A percentile compares a stretch with the other conserved stretches of the same genome.
Conservation (phyloP, 1,140 invertebrate genomes). For the Microplitis demolitor region DNA sequence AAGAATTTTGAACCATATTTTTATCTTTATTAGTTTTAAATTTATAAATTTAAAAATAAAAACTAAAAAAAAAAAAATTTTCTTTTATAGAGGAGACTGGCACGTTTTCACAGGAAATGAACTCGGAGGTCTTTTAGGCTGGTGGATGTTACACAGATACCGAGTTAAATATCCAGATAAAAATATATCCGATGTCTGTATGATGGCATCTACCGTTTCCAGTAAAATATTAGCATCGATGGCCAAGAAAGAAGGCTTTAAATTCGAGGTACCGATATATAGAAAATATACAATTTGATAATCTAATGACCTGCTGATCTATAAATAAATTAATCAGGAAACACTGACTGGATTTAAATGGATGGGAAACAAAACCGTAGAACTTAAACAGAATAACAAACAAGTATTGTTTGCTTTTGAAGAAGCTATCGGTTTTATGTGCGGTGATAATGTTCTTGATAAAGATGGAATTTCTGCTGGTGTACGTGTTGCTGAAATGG, state of each 20-base stretch:
- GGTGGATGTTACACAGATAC: constrained; percentile 82
- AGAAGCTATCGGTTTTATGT: constrained; percentile 96
- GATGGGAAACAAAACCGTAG: constrained; percentile 91
- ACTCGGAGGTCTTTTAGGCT: constrained; percentile 91
- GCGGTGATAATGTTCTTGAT: constrained; percentile 82
- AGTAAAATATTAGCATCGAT: constrained; percentile 94
- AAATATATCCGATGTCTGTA: constrained; percentile 69
- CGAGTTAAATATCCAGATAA: constrained; percentile 59
- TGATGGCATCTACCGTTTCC: constrained; percentile 94
- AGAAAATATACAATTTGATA: constrained; percentile 5
- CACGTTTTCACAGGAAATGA: constrained; percentile 96
- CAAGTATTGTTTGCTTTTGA: constrained; percentile 93
- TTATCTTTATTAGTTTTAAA: no score
- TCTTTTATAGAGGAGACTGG: constrained; percentile 72
- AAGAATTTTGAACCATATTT: no score
- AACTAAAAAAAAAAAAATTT: not conserved
- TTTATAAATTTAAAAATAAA: not conserved
- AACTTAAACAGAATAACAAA: constrained; percentile 74
- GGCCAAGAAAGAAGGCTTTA: constrained; percentile 79
- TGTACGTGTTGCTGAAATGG: constrained; percentile 78
- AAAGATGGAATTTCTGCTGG: constrained; percentile 95
- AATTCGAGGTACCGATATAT: constrained; percentile 69
- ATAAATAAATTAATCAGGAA: constrained; percentile 68
- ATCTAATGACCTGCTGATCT: constrained; percentile 10
- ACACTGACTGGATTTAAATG: constrained; percentile 99